Conservation (phyloP, 2,797 vertebrate genomes). For the Typhlichthys eigenmanni region DNA sequence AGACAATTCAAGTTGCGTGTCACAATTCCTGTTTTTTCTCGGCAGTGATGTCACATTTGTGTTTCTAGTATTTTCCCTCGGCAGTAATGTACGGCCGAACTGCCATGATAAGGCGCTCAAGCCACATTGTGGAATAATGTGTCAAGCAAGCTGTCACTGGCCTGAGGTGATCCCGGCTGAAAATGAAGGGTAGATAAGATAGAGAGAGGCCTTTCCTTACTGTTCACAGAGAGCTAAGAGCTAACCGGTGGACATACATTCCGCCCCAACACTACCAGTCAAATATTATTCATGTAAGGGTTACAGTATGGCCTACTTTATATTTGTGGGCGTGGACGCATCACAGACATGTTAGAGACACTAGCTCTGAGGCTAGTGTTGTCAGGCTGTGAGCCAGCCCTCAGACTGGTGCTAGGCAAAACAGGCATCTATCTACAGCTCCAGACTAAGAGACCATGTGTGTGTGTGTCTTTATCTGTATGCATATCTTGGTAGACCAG, state of each 20-base stretch:
- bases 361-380: slow-evolving; percentile 24
- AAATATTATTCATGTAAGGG: too few relatives aligned
- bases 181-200: slow-evolving; percentile 30
- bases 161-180: slow-evolving; percentile 36
- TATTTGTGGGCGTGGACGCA: too few relatives aligned
- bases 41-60: slow-evolving; percentile 31
- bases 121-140: slow-evolving; percentile 14
- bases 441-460: slow-evolving; percentile 12
- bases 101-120: slow-evolving; percentile 32
- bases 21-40: slow-evolving; percentile 4
- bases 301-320: too few relatives aligned
- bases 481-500: too few relatives aligned
- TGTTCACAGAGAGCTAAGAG: slow-evolving; percentile 1
- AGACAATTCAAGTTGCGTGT: slow-evolving; percentile 16
- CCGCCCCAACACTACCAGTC: too few relatives aligned
- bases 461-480: slow-evolving; percentile 23
- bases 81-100: slow-evolving; percentile 31
- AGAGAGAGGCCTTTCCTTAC: slow-evolving; percentile 14
- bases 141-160: slow-evolving; percentile 47
- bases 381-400: slow-evolving; percentile 35
- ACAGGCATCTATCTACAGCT: slow-evolving; percentile 30
- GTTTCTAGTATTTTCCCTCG: slow-evolving; percentile 23
- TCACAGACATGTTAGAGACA: slow-evolving; percentile 48
- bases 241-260: slow-evolving; percentile 16
- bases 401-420: slow-evolving; percentile 38